Conservation (phyloP, 2,113 vertebrate genomes). For the Sinocyclocheilus rhinocerous region DNA sequence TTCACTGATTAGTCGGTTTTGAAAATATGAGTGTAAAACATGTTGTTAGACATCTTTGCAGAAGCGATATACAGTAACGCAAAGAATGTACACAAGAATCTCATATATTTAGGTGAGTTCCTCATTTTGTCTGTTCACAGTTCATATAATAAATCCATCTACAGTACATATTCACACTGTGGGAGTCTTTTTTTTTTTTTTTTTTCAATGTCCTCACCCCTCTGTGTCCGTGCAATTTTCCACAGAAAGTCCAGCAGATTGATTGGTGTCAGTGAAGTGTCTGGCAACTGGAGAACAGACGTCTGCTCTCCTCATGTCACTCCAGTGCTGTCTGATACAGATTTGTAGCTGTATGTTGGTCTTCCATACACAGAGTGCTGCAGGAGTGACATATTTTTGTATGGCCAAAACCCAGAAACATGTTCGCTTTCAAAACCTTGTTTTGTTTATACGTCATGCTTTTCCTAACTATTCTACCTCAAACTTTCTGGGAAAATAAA, state of each 20-base stretch:
- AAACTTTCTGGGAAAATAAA: background rate
- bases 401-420: background rate
- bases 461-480: background rate
- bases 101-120: background rate
- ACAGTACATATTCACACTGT: background rate
- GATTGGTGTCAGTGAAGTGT: background rate
- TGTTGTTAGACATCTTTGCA: too few relatives aligned
- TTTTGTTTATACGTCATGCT: background rate
- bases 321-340: background rate
- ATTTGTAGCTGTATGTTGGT: background rate
- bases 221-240: background rate
- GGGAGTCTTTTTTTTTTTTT: background rate
- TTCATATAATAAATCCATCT: conserved; percentile 5
- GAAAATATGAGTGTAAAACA: too few relatives aligned
- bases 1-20: too few relatives aligned
- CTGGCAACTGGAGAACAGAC: conserved; percentile 11
- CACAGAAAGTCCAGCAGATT: background rate
- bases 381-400: background rate
- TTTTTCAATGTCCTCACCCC: background rate
- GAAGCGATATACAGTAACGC: background rate
- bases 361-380: background rate
- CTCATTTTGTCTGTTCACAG: background rate
- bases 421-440: background rate
- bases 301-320: conserved; percentile 9
- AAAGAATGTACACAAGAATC: background rate